Base-by-base conservation (phyloP, 2,113 vertebrate genomes). In the Sporophila hypoxantha region DNA sequence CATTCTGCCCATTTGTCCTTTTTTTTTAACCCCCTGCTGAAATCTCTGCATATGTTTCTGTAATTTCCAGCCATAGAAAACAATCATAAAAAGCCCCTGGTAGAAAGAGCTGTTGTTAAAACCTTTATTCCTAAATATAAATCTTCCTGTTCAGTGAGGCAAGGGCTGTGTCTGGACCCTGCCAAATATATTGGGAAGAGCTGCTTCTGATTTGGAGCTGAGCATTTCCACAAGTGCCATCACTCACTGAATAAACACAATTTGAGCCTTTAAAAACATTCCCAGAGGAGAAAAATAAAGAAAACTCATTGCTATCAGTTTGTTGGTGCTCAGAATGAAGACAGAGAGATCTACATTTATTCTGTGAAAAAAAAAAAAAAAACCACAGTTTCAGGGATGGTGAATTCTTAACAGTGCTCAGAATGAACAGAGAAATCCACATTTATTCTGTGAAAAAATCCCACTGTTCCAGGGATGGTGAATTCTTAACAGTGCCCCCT, bases 91-190 rank as follows among this genome's bases (percentile, higher is more conserved):
- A 50, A 19, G 50, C 4, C 14, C 27, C 26, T 30, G 25, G 30
- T 15, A 82, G 64, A 85, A 92, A 83, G 25, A 76, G 74, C 25
- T 82, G 76, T 46, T 78, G 77, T 76, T 85, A 88, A 91, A 85
- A 49, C 10, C 37, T 88, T 66, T 55, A 88, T 83, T 88, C 55
- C n/a, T 46, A 60, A 88, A 65, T 71, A 77, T 30, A 91, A 80
- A 89, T 82, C 73, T 70, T 79, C 19, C 71, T 67, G 44, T 64
- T 87, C 57, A 39, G 68, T 1, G 34, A 80, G 65, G 49, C 10
- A 10, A 14, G 20, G 37, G 26, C 8, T 88, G 76, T 49, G 65
- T 81, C 18, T 65, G 74, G n/a, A 41, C 5, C 25, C 66, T 61
- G 57, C 46, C 64, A 83, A 77, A 57, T 21, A 9, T 10, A 53